Evolutionary conservation across 2,797 vertebrate species (phyloP), one percentile per base, ranked within the genome.

Genomic region (Menidia menidia): DNA sequence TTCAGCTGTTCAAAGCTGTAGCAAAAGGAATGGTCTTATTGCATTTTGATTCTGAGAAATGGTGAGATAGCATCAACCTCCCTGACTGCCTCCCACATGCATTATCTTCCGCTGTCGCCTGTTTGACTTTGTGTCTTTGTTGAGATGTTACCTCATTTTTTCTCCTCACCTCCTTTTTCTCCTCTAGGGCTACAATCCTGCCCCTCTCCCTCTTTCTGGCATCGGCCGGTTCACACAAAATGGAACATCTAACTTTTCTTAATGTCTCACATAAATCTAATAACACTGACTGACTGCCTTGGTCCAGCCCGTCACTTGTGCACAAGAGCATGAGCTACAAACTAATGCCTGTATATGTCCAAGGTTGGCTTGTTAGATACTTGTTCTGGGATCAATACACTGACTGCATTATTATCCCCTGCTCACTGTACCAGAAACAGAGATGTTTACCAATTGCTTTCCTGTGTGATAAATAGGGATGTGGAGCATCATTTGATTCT

Each of bases 221-320:
- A 85, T 44, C 57, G 63, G 65, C 66, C 77, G 76, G 70, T 88
- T 81, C 87, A 56, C 77, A 73, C 77, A 75, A 84, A 88, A 85
- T 74, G 39, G 66, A 79, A 78, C 60, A 74, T 84, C 74, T 87
- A 87, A 82, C 73, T 80, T 87, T 82, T 73, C 80, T 66, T 84
- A 89, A 91, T 85, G 85, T 78, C 75, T 80, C 74, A 56, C 60
- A 78, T 79, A 78, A 86, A 88, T 84, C 76, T 82, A 80, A 76
- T 74, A 68, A 52, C 83, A 82, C 47, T 80, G 86, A 90, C 77
- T 67, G 75, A 74, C 55, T 78, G 78, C 71, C 55, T 64, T 30
- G 48, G 50, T 69, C 77, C 71, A 59, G 75, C 56, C 63, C 55
- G 78, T 84, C 90, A 81, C 68, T 84, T 63, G 80, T 75, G 74